These are phyloP conservation scores for Lichenostomus cassidix DNA, from an alignment of 2,113 vertebrate genomes.

Conservation along the genomic window DNA sequence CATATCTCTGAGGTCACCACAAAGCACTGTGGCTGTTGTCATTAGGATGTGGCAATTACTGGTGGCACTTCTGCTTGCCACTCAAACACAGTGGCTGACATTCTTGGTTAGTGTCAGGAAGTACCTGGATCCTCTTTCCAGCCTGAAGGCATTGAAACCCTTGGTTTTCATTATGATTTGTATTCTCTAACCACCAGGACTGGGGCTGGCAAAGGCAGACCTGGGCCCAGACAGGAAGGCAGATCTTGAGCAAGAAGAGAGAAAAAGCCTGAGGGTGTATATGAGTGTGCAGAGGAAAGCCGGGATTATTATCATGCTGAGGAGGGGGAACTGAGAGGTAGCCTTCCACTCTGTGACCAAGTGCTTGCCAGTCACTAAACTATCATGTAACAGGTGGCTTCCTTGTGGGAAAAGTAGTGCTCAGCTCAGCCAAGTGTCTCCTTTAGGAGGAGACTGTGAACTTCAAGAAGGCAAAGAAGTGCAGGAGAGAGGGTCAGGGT, in stretches of 20 bases:
- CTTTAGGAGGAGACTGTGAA: not conserved
- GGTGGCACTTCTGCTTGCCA: not conserved
- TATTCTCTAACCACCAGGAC: not conserved
- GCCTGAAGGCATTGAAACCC: slow-evolving; percentile 9
- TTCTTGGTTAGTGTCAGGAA: not conserved
- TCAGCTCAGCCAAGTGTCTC: not conserved
- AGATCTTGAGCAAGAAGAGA: slow-evolving; percentile 9
- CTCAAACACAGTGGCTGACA: not conserved
- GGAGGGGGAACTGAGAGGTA: not conserved
- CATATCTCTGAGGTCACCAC: not conserved
- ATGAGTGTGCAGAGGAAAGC: not conserved
- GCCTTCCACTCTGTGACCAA: not conserved
- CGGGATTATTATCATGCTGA: not conserved
- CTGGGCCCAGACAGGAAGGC: not conserved
- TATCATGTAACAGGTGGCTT: rapidly evolving
- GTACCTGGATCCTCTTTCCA: not conserved
- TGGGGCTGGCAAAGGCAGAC: not conserved
- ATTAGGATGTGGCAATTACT: not conserved
- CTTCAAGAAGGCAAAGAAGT: not conserved
- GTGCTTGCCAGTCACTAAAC: not conserved
- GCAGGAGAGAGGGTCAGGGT: not conserved
- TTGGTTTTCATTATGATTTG: not conserved
- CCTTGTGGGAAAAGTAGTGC: not conserved
- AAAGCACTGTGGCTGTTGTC: not conserved
- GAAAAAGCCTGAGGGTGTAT: not conserved